phyloP scores from a whole-genome alignment of 2,113 vertebrate genomes.

The Hassar affinis region DNA sequence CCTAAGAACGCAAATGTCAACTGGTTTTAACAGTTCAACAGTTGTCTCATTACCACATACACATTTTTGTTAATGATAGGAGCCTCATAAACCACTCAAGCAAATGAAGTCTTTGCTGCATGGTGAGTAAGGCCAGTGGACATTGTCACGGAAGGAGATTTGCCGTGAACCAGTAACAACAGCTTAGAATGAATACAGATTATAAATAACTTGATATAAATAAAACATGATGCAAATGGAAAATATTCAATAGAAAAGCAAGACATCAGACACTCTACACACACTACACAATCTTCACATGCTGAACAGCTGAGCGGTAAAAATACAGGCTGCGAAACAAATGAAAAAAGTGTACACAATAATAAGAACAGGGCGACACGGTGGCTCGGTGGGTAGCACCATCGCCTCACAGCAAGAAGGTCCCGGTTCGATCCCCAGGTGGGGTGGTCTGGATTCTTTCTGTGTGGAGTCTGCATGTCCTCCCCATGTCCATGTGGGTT shows the following conservation, averaged over 20 bases:
- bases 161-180: background rate
- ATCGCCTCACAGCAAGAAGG: too few species aligned
- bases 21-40: background rate
- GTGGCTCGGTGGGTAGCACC: too few species aligned
- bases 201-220: background rate
- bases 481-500: too few species aligned
- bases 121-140: background rate
- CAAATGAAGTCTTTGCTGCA: background rate
- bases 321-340: background rate
- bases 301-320: background rate
- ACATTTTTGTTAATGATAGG: background rate
- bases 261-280: background rate
- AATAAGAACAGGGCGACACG: too few species aligned
- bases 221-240: background rate
- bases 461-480: too few species aligned
- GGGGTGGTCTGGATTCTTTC: too few species aligned
- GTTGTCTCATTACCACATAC: background rate
- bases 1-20: background rate
- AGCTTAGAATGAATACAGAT: background rate
- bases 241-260: background rate
- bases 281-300: background rate
- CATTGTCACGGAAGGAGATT: background rate
- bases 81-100: background rate
- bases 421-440: too few species aligned
- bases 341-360: background rate